phyloP scores from a whole-genome alignment of 2,888 invertebrate species.

The Ethmia dodecea region DNA sequence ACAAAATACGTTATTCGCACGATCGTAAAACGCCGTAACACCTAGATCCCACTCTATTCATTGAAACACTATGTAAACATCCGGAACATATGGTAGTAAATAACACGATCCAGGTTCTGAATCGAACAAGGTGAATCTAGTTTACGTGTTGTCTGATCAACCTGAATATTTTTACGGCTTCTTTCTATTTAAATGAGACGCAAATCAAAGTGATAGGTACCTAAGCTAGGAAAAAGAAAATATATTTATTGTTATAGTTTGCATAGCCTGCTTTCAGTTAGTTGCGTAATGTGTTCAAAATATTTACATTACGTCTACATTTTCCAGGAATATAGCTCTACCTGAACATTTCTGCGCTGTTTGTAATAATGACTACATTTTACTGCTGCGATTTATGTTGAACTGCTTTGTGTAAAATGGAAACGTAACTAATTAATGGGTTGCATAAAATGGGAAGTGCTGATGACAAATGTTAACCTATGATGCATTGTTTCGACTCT shows the following conservation, averaged over 20 bases:
- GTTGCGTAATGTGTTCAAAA: neutral
- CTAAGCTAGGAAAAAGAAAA: neutral
- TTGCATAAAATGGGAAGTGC: too few species aligned
- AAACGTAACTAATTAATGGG: too few species aligned
- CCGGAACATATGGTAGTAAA: constrained; percentile 27
- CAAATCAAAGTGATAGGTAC: too few species aligned
- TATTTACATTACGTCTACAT: too few species aligned
- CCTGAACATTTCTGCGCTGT: too few species aligned
- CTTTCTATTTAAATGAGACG: constrained; percentile 27
- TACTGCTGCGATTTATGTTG: too few species aligned
- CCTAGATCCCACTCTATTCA: constrained; percentile 24
- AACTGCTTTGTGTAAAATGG: too few species aligned
- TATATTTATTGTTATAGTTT: neutral
- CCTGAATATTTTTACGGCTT: constrained; percentile 31
- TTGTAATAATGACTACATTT: too few species aligned
- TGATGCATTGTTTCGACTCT: constrained; percentile 30
- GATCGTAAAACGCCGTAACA: constrained; percentile 22
- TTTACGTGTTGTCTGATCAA: constrained; percentile 36
- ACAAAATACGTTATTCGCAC: too few species aligned
- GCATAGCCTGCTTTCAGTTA: neutral
- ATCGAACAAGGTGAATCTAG: constrained; percentile 54
- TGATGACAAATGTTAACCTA: too few species aligned
- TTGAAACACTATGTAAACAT: constrained; percentile 48
- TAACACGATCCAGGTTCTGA: constrained; percentile 47
- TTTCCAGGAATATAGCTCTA: too few species aligned